A percentile compares a stretch with the other conserved stretches of the same genome.
phyloP scores from a whole-genome alignment of 2,797 vertebrate genomes.

The Gorsachius magnificus region DNA sequence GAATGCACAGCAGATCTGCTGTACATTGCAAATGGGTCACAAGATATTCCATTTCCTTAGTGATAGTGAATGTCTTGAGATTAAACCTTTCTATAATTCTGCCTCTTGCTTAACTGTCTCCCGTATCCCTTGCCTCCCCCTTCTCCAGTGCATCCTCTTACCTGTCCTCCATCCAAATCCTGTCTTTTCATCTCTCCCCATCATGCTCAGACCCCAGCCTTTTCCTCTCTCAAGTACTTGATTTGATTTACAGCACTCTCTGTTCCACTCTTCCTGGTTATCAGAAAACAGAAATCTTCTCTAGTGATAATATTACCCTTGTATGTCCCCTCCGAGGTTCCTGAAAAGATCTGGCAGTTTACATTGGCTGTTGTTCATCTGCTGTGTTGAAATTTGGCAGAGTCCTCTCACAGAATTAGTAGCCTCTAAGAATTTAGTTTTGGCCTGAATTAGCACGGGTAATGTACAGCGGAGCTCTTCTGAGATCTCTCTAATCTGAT shows the following conservation, averaged over 20 bases:
- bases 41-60: background rate
- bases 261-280: background rate
- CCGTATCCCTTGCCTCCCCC: background rate
- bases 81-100: background rate
- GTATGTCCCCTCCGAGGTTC: background rate
- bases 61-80: background rate
- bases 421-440: slow-evolving; percentile 21
- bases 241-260: background rate
- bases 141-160: background rate
- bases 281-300: background rate
- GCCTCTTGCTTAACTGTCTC: background rate
- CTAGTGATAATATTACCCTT: background rate
- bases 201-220: background rate
- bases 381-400: slow-evolving; percentile 21
- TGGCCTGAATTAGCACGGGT: slow-evolving; percentile 3
- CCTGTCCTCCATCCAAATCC: background rate
- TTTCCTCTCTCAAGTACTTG: background rate
- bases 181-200: background rate
- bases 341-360: slow-evolving; percentile 27
- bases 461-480: slow-evolving; percentile 19
- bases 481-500: slow-evolving; percentile 4
- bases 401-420: background rate
- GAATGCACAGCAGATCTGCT: background rate
- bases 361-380: slow-evolving; percentile 1
- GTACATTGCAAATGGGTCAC: background rate